Percentiles rank a stretch among this genome's conserved stretches.
phyloP scores from a whole-genome alignment of 2,113 vertebrate genomes.

The Lamprologus ornatipinnis region DNA sequence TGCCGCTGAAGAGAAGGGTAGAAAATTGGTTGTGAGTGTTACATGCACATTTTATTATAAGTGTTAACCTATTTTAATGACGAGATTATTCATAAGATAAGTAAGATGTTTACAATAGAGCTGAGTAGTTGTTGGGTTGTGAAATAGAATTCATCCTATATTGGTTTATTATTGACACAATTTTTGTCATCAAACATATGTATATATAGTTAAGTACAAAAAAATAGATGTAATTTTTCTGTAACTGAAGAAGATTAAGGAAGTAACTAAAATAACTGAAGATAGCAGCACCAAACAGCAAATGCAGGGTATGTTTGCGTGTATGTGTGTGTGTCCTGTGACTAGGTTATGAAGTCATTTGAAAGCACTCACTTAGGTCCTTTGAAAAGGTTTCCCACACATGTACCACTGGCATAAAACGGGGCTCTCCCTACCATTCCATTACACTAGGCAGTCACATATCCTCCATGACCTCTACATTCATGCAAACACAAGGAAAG shows the following conservation, averaged over 20 bases:
- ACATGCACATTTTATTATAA: not conserved
- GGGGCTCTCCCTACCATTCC: not conserved
- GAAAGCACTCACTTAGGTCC: not conserved
- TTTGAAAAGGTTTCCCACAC: constrained; percentile 8
- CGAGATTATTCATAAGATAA: not conserved
- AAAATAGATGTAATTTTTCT: not conserved
- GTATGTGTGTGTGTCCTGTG: not conserved
- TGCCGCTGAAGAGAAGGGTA: not conserved
- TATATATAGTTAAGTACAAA: not conserved
- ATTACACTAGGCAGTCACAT: constrained; percentile 10
- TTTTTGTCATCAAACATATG: not conserved
- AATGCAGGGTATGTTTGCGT: not conserved
- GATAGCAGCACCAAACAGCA: not conserved
- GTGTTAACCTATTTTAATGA: not conserved
- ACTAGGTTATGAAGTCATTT: not conserved
- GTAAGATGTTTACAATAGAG: not conserved
- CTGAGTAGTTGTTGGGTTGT: not conserved
- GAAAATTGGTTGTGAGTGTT: not conserved
- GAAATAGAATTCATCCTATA: not conserved
- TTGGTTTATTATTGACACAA: not conserved
- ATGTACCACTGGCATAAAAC: constrained; percentile 17
- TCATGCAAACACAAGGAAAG: not conserved
- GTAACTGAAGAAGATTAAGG: not conserved
- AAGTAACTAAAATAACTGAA: not conserved
- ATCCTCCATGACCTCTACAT: not conserved